Base-by-base conservation (phyloP, 1,140 invertebrate genomes). In the Pantala flavescens region DNA sequence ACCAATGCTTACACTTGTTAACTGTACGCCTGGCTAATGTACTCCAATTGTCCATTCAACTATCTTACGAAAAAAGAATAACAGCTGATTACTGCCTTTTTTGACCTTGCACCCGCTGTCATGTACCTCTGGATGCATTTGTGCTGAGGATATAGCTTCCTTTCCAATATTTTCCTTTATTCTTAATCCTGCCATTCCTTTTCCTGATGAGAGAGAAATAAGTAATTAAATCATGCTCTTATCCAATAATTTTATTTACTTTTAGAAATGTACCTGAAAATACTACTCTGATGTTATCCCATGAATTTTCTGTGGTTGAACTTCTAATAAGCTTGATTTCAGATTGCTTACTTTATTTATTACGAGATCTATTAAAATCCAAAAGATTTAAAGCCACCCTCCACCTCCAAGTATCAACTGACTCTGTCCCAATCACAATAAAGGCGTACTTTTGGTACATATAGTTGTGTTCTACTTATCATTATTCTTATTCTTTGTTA, bases 351-450 rank as follows among this genome's bases (percentile, higher is more conserved):
- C 12, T 63, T 63, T 63, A 3, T 63, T 63, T 3, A 63, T 63
- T 21, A 63, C n/a, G 49, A 63, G 49, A 63, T 7, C 5, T 63
- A 21, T 63, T 63, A 63, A 19, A 19, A 63, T 7, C 49, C 49
- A 63, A 63, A 63, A 63, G 49, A 63, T 63, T 16, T 63, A 63
- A 63, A 63, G 49, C 79, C 77, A 75, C 78, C 76, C 78, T 79
- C 79, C 81, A 83, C 82, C 83, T 84, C 83, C 83, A 84, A 84
- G 83, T 84, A 84, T 84, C 83, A 84, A 83, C 82, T 80, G 81
- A 81, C 82, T 83, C 82, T 80, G 80, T 81, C 82, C 81, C 81
- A 80, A 78, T 81, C 72, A 36, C 63, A 49, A 63, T 49, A 74
- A 49, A 63, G 24, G 21, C 24, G 73, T 70, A 63, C 55, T 74